Conservation (phyloP, 2,797 vertebrate species). For the Mormyrus proboscirostris region DNA sequence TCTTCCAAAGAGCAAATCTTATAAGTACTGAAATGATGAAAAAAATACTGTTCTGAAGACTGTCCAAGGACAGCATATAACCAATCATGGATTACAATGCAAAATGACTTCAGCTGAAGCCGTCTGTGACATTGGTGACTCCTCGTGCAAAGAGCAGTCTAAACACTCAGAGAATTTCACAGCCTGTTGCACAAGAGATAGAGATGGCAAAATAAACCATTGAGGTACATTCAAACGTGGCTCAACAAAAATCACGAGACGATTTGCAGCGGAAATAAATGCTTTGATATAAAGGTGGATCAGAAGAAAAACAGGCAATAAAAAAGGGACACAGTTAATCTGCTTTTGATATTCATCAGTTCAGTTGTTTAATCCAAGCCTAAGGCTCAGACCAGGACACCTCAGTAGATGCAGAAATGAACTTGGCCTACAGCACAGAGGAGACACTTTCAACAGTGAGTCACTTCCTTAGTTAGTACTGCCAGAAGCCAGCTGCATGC, state of each 20-base stretch:
- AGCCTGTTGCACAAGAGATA: not conserved
- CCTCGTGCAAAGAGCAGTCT: not conserved
- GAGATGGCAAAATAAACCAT: not conserved
- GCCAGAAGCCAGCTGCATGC: not conserved
- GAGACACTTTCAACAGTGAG: not conserved
- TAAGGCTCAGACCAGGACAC: not conserved
- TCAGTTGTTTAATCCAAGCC: not conserved
- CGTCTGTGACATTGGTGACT: not conserved
- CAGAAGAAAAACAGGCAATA: not conserved
- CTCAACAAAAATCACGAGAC: not conserved
- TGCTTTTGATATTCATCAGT: not conserved
- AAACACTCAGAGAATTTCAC: not conserved
- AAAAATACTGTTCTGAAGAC: not conserved
- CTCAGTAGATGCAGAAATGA: not conserved
- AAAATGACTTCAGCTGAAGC: not conserved
- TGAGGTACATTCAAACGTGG: not conserved
- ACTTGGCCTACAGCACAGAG: not conserved
- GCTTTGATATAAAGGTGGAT: not conserved
- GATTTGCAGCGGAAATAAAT: not conserved
- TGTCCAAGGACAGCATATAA: not conserved
- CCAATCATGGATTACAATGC: not conserved
- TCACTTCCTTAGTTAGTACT: not conserved
- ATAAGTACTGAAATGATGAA: not conserved
- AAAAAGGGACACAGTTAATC: not conserved
- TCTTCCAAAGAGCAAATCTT: not conserved